Base-by-base conservation (phyloP, 1,140 invertebrate species). In the Wiebesia pumilae region DNA sequence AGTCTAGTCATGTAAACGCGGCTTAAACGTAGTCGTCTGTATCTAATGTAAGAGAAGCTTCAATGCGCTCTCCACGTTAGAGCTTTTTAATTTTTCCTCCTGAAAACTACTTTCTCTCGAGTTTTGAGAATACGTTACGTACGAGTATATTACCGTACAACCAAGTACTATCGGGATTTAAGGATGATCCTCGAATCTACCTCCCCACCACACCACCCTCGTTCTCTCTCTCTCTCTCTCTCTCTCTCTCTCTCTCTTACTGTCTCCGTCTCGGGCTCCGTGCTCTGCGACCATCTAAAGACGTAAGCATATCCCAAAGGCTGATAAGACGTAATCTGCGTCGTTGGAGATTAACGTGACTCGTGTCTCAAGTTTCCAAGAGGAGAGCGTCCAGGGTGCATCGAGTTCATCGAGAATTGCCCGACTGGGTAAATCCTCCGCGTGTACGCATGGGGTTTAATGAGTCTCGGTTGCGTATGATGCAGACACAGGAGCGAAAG, bases 111-210 rank as follows among this genome's bases (percentile, higher is more conserved):
- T 62, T 62, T 24, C 58, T 14, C 58, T 27, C 27, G 27, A 62
- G 27, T n/a, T n/a, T n/a, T n/a, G 24, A 62, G 54, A 58, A 58
- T 21, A 58, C 54, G 58, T 62, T 62, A 62, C 24, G 27, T 27
- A 4, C 21, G 58, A 62, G 58, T 62, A 27, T 27, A 24, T 62
- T 27, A 1, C 24, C 27, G 27, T 27, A 10, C 10, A 62, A n/a
- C 47, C 27, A n/a, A 24, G 7, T 30, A 24, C 12, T 35, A 69
- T 69, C 58, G 12, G 30, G n/a, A 40, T 30, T 75, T 33, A 38
- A 75, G 51, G 82, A 62, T 84, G 69, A 84, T 84, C 83, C 75
- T 78, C 75, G 75, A 79, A 85, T 85, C 78, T 30, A 43, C 69
- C 38, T 47, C 3, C 35, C 88, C n/a, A n/a, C n/a, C n/a, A n/a